Evolutionary conservation across 2,888 invertebrate genomes (phyloP).

Genomic region (Dynastes hyllus): DNA sequence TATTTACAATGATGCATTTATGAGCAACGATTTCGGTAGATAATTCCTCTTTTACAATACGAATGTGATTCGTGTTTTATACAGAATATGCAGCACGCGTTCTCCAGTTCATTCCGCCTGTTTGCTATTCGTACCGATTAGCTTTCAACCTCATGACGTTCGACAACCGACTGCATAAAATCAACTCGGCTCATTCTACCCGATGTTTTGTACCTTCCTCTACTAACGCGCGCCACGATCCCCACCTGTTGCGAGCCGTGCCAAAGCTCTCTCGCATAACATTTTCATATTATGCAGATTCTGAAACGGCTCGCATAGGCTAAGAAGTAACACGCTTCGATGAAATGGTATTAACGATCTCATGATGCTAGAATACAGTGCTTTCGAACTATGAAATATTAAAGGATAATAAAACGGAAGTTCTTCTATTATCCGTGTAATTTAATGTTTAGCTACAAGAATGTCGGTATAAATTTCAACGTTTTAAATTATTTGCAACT

Average conservation of each 20-base stretch:
- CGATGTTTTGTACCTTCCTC: constrained; percentile 32
- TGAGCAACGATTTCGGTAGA: background rate
- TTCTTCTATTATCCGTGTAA: no score
- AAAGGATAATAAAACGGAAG: no score
- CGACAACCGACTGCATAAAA: constrained; percentile 38
- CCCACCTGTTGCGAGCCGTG: constrained; percentile 32
- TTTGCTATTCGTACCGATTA: constrained; percentile 18
- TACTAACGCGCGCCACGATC: constrained; percentile 30
- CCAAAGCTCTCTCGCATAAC: constrained; percentile 37
- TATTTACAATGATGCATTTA: background rate
- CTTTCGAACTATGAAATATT: no score
- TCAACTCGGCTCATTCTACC: constrained; percentile 36
- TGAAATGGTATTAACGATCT: background rate
- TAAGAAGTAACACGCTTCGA: background rate
- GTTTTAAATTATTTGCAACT: no score
- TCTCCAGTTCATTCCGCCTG: constrained; percentile 17
- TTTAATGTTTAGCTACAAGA: no score
- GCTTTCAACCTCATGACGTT: constrained; percentile 30
- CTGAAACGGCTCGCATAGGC: background rate
- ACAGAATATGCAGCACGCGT: background rate
- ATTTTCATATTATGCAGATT: constrained; percentile 32
- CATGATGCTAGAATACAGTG: no score
- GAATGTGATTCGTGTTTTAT: constrained; percentile 4
- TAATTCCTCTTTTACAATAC: background rate
- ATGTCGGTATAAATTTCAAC: no score